Evolutionary conservation across 2,797 vertebrate species (phyloP).

Genomic region (Sebastes itinus): DNA sequence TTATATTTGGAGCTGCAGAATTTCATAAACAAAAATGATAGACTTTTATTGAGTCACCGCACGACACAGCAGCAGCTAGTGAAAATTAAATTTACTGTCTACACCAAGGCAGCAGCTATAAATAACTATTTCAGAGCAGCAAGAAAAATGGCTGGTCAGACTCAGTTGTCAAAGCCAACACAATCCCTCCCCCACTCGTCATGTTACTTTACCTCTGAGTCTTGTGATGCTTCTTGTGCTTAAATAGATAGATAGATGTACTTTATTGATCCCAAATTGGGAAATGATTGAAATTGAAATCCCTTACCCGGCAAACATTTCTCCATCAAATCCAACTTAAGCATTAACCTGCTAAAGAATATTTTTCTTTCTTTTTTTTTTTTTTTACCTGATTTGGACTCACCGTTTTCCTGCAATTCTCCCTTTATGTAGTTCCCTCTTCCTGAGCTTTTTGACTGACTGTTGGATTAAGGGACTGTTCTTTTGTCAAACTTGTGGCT

Average conservation of each 20-base stretch:
- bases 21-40: not conserved
- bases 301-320: conserved; percentile 20
- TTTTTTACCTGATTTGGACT: not conserved
- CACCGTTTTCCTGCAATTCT: not conserved
- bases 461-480: not conserved
- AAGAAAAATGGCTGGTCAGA: conserved; percentile 58
- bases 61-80: conserved; percentile 2
- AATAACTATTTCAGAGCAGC: conserved; percentile 67
- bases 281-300: too few relatives aligned
- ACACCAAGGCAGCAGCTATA: conserved; percentile 57
- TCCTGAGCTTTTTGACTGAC: not conserved
- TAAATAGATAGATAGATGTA: not conserved
- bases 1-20: not conserved
- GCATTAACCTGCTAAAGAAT: not conserved
- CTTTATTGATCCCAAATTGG: too few relatives aligned
- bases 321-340: not conserved
- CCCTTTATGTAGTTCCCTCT: not conserved
- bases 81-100: conserved; percentile 42
- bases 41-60: conserved; percentile 18
- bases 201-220: conserved; percentile 55
- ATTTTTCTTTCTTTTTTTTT: not conserved
- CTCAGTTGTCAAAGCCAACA: conserved; percentile 66
- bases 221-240: conserved; percentile 48
- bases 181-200: conserved; percentile 39
- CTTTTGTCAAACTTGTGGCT: conserved; percentile 5